Evolutionary conservation across 2,797 vertebrate genomes (phyloP).

Genomic region (Myioborus miniatus): DNA sequence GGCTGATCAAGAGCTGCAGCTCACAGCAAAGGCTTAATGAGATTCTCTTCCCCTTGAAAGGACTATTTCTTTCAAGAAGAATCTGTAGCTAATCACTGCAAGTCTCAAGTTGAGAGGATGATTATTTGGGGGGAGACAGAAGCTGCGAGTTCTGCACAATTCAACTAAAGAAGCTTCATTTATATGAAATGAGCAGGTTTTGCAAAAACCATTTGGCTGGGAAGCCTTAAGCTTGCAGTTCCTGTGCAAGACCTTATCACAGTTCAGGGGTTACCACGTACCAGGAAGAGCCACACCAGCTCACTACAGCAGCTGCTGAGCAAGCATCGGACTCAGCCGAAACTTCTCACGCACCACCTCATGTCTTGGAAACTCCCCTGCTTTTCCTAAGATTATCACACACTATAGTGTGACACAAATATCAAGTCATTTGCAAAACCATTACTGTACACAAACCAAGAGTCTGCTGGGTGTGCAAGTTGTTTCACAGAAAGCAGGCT

Average conservation of each 20-base stretch:
- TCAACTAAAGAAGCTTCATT: background rate
- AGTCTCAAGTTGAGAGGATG: slow-evolving; percentile 10
- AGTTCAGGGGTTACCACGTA: background rate
- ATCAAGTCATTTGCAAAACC: background rate
- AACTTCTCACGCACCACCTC: background rate
- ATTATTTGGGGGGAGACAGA: background rate
- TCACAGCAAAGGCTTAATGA: slow-evolving; percentile 50
- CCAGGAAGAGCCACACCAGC: background rate
- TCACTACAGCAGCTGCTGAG: background rate
- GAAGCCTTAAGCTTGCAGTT: background rate
- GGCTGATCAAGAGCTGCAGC: slow-evolving; percentile 46
- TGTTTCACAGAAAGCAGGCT: background rate
- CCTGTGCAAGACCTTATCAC: background rate
- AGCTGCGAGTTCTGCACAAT: background rate
- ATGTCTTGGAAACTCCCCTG: background rate
- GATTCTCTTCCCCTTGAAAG: background rate
- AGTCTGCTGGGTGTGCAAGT: background rate
- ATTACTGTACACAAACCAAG: background rate
- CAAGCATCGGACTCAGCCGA: background rate
- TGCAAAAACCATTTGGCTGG: background rate
- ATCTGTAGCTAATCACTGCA: slow-evolving; percentile 40
- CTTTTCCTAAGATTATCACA: background rate
- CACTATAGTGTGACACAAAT: background rate
- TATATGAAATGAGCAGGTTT: background rate
- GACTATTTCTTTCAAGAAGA: slow-evolving; percentile 30